Percentiles rank a stretch among this genome's conserved stretches.
Evolutionary conservation across 2,113 vertebrate genomes (phyloP).

Genomic region (Brachirus orientalis): DNA sequence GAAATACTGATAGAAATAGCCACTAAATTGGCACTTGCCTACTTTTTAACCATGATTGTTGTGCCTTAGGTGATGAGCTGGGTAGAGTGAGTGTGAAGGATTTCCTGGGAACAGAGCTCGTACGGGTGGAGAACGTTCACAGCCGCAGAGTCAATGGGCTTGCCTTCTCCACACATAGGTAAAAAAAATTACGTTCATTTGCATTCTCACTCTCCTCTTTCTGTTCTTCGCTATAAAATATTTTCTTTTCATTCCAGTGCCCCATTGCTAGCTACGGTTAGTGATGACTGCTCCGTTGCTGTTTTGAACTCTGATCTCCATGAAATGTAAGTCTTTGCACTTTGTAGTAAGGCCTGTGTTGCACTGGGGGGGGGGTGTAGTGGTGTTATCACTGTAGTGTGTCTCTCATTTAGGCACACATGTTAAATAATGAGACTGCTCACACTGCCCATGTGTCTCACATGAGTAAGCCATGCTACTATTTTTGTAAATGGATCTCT

Average conservation of each 20-base stretch:
- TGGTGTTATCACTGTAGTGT: too few relatives aligned
- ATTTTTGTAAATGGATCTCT: too few relatives aligned
- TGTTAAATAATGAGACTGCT: too few relatives aligned
- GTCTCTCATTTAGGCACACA: too few relatives aligned
- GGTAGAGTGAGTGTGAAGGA: slow-evolving; percentile 89
- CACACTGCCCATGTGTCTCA: too few relatives aligned
- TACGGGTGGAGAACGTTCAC: slow-evolving; percentile 80
- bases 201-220: neutral
- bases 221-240: neutral
- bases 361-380: too few relatives aligned
- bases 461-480: too few relatives aligned
- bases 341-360: neutral
- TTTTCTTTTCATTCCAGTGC: slow-evolving; percentile 71
- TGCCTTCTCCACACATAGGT: slow-evolving; percentile 92
- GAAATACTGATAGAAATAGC: neutral
- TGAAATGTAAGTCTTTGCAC: slow-evolving; percentile 86
- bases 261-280: slow-evolving; percentile 89
- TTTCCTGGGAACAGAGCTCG: slow-evolving; percentile 80
- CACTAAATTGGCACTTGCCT: too few relatives aligned
- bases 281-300: slow-evolving; percentile 92
- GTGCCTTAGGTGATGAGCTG: slow-evolving; percentile 87
- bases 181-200: slow-evolving; percentile 8
- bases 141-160: slow-evolving; percentile 84
- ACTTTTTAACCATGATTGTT: slow-evolving; percentile 4
- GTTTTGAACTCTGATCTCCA: slow-evolving; percentile 87